Conservation (phyloP, 2,888 invertebrate species). For the Entomobrya proxima region DNA sequence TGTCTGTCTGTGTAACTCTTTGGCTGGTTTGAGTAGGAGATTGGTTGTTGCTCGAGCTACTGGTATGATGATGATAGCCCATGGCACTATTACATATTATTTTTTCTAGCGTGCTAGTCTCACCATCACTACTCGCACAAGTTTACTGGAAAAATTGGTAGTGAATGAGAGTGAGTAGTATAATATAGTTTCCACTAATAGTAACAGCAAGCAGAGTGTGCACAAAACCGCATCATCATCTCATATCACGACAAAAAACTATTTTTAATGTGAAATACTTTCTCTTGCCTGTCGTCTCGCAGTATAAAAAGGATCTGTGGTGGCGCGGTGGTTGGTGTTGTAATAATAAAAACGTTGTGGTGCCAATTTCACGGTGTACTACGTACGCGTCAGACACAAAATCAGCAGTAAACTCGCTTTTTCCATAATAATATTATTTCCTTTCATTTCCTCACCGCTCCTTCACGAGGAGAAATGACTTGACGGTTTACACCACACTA, state of each 20-base stretch:
- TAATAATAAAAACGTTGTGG: conserved; percentile 2
- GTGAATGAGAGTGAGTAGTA: no score
- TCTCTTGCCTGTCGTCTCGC: background rate
- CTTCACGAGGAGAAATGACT: no score
- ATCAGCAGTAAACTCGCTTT: background rate
- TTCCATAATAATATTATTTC: conserved; percentile 20
- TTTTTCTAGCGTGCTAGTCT: background rate
- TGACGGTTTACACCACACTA: no score
- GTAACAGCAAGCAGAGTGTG: background rate
- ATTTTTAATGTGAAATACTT: conserved; percentile 3
- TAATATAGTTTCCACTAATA: no score
- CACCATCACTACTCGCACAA: no score
- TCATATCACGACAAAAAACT: background rate
- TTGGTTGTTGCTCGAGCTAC: background rate
- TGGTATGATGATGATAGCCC: background rate
- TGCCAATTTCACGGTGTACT: conserved; percentile 29
- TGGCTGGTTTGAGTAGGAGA: background rate
- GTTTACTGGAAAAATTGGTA: no score
- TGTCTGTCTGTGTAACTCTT: no score
- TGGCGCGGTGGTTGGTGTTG: background rate
- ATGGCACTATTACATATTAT: conserved; percentile 1
- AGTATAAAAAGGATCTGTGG: background rate
- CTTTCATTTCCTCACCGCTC: conserved; percentile 10
- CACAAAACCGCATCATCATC: background rate
- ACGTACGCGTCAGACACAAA: background rate